Evolutionary conservation across 2,113 vertebrate species (phyloP).

Genomic region (Psilopogon haemacephalus): DNA sequence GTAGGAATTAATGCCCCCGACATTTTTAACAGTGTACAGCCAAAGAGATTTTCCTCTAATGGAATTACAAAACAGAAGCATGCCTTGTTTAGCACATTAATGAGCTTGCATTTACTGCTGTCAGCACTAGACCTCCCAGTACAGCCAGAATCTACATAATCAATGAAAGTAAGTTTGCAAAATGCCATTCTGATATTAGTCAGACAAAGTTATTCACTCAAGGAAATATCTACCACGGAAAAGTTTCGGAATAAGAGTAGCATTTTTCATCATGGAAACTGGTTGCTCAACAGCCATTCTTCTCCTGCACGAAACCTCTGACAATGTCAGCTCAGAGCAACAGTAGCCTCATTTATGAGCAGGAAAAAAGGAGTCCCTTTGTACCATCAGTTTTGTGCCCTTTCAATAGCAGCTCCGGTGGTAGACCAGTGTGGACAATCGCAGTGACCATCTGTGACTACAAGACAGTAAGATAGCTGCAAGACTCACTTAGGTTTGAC

Average conservation of each 20-base stretch:
- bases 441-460: conserved; percentile 37
- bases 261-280: conserved; percentile 49
- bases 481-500: conserved; percentile 7
- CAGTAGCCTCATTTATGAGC: conserved; percentile 34
- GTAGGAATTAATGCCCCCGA: background rate
- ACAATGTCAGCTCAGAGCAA: conserved; percentile 33
- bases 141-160: background rate
- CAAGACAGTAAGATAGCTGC: background rate
- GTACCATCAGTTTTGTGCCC: conserved; percentile 22
- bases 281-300: conserved; percentile 57
- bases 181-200: conserved; percentile 43
- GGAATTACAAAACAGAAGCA: conserved; percentile 18
- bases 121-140: background rate
- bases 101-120: conserved; percentile 13
- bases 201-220: conserved; percentile 34
- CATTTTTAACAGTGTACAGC: background rate
- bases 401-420: conserved; percentile 40
- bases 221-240: background rate
- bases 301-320: conserved; percentile 6
- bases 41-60: conserved; percentile 43
- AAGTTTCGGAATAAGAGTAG: conserved; percentile 25
- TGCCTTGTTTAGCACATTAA: background rate
- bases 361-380: conserved; percentile 32
- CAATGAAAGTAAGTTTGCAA: conserved; percentile 24
- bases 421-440: conserved; percentile 20